Base-by-base conservation (phyloP, 2,797 vertebrate genomes). In the Adelosebastes latens region DNA sequence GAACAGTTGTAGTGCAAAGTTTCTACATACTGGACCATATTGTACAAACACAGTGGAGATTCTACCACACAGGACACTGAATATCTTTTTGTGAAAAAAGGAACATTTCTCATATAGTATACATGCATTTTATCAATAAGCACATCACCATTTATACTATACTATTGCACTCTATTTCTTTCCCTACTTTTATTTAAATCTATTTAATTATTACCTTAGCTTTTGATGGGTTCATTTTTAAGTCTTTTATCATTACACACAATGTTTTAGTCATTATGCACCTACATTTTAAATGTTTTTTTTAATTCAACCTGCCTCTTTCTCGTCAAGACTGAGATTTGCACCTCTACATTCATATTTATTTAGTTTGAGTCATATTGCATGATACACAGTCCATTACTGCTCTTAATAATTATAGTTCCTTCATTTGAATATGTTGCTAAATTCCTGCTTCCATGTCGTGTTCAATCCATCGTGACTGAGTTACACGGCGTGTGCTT, bases 1-100 rank as follows among this genome's bases (percentile, higher is more conserved):
- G 59, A 73, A 64, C 63, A 83, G 32, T 9, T 34, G 56, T 82
- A 72, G 42, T 69, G 71, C 63, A 58, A 27, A 76, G 84, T 71
- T 72, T 32, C 53, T 27, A 34, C n/a, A 59, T 11, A 14, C 29
- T 32, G 27, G 2, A 6, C 29, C 1, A 20, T 12, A 36, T n/a
- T 70, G 12, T 34, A 72, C 27, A 55, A 46, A 34, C 29, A 66
- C 18, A 56, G 14, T 14, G 29, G 16, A 66, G 56, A 53, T 32
- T 52, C 5, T 61, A 20, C n/a, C 8, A 14, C 56, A 53, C 13
- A 42, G 20, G 42, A 67, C 4, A 9, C 11, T 11, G 13, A 42
- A 9, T 2, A 9, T 70, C 2, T 62, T 5, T 60, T 27, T 42
- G 27, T 12, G 42, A 9, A 4, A 65, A 59, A 22, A 29, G 39